A percentile compares a stretch with the other conserved stretches of the same genome.
These are phyloP conservation scores for Pogonophryne albipinna DNA, from an alignment of 2,797 vertebrate genomes.

Conservation along the genomic window DNA sequence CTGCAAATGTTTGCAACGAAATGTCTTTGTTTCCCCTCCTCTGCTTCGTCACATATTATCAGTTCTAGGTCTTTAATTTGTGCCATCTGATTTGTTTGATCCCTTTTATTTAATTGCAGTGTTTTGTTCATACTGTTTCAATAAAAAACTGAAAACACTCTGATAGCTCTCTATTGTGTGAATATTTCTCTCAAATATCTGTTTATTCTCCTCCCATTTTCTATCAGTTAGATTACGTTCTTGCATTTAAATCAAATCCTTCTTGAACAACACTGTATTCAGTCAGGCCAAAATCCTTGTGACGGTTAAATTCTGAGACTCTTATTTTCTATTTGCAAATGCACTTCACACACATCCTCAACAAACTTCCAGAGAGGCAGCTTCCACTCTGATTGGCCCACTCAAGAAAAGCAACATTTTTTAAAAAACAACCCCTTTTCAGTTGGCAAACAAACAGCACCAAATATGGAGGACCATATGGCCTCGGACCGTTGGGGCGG, in stretches of 20 bases:
- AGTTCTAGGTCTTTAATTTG: slow-evolving; percentile 74
- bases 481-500: slow-evolving; percentile 62
- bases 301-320: slow-evolving; percentile 52
- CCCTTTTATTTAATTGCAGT: slow-evolving; percentile 86
- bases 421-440: slow-evolving; percentile 30
- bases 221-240: slow-evolving; percentile 34
- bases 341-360: slow-evolving; percentile 43
- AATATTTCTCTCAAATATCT: slow-evolving; percentile 9
- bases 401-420: slow-evolving; percentile 52
- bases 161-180: slow-evolving; percentile 9
- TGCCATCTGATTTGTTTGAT: slow-evolving; percentile 76
- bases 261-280: slow-evolving; percentile 35
- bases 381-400: slow-evolving; percentile 63
- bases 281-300: slow-evolving; percentile 29
- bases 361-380: slow-evolving; percentile 45
- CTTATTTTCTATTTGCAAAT: slow-evolving; percentile 52
- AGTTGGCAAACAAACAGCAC: slow-evolving; percentile 57
- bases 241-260: slow-evolving; percentile 38
- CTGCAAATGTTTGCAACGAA: slow-evolving; percentile 86
- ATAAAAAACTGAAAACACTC: slow-evolving; percentile 80
- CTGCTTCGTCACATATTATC: slow-evolving; percentile 72
- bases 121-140: slow-evolving; percentile 86
- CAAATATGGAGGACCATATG: slow-evolving; percentile 68
- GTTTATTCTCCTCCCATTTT: slow-evolving; percentile 5
- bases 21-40: slow-evolving; percentile 57